Conservation (phyloP, 37 sponge, comb jelly and placozoan genomes). For the Mnemiopsis leidyi region DNA sequence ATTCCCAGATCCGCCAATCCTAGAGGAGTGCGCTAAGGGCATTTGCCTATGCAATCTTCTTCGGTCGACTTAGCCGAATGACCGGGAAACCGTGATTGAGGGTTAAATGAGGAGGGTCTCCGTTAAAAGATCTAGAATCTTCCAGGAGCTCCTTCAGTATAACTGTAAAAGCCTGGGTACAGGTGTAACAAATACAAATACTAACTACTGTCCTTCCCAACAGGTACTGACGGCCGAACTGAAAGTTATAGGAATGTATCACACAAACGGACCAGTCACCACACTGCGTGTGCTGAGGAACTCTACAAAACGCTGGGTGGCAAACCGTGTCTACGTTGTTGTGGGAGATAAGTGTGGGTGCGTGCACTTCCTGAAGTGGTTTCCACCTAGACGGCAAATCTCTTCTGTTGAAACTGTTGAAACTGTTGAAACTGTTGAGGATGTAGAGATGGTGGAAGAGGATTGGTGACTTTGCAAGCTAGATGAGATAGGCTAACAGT, state of each 20-base stretch:
- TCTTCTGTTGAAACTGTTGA: background rate
- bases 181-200: too few species aligned
- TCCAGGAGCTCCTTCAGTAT: too few species aligned
- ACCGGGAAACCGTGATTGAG: too few species aligned
- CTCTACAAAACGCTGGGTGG: background rate
- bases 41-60: too few species aligned
- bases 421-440: background rate
- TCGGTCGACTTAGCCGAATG: too few species aligned
- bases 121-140: too few species aligned
- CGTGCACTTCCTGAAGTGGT: slow-evolving; percentile 35
- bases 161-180: too few species aligned
- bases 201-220: background rate
- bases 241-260: slow-evolving; percentile 53
- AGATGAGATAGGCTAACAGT: background rate
- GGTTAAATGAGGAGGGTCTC: too few species aligned
- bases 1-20: too few species aligned
- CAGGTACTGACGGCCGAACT: slow-evolving; percentile 17
- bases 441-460: background rate
- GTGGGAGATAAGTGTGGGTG: slow-evolving; percentile 57
- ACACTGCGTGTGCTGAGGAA: background rate
- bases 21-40: too few species aligned
- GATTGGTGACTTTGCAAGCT: background rate
- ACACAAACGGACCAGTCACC: slow-evolving; percentile 53
- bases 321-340: background rate
- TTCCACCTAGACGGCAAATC: background rate